These are phyloP conservation scores for Xiphophorus birchmanni DNA, from an alignment of 2,797 vertebrate genomes.

Conservation along the genomic window DNA sequence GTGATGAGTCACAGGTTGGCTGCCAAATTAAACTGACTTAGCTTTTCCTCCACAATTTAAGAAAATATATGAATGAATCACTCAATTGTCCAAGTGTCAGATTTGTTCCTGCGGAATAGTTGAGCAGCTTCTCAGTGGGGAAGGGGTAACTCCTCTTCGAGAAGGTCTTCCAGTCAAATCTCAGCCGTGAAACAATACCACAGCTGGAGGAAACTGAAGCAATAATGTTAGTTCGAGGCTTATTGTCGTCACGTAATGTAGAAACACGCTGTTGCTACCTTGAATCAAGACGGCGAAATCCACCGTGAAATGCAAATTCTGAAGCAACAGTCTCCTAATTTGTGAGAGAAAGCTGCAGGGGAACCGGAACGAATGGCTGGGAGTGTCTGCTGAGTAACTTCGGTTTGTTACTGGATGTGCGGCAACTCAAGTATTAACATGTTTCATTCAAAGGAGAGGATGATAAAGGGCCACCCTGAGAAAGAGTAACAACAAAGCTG, in stretches of 20 bases:
- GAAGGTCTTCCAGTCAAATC: not conserved
- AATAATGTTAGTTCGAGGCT: not conserved
- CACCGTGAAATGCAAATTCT: slow-evolving; percentile 4
- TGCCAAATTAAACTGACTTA: not conserved
- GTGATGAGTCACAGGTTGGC: not conserved
- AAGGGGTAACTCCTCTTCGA: not conserved
- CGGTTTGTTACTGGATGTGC: not conserved
- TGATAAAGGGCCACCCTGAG: not conserved
- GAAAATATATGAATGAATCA: not conserved
- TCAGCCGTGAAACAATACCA: not conserved
- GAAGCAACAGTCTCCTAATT: slow-evolving; percentile 3
- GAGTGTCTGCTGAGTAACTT: not conserved
- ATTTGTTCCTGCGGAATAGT: not conserved
- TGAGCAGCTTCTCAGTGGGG: not conserved
- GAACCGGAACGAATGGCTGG: not conserved
- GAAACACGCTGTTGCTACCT: slow-evolving; percentile 8
- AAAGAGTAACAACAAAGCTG: not conserved
- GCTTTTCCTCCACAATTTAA: not conserved
- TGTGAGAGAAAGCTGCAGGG: slow-evolving; percentile 9
- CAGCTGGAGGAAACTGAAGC: not conserved
- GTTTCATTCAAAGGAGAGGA: not conserved
- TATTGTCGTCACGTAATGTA: not conserved
- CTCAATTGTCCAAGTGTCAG: not conserved
- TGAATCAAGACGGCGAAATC: slow-evolving; percentile 6
- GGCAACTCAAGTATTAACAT: slow-evolving; percentile 1